These are phyloP conservation scores for Acromyrmex heyeri DNA, from an alignment of 1,140 invertebrate genomes.

Conservation along the genomic window DNA sequence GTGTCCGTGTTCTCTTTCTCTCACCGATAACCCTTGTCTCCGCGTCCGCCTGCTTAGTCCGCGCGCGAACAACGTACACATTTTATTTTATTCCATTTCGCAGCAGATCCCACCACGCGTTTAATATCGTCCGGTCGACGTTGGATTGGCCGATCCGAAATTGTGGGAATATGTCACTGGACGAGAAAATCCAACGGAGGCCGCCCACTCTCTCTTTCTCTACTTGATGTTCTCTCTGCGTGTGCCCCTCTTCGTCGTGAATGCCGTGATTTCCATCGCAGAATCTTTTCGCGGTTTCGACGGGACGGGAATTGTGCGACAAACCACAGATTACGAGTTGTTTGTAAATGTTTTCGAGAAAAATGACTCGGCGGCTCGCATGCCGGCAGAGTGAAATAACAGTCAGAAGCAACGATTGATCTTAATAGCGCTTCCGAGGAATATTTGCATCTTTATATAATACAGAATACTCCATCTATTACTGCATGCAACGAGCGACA, in stretches of 20 bases:
- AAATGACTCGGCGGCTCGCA: conserved; percentile 1
- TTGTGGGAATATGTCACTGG: conserved; percentile 76
- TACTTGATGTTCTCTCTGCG: not conserved
- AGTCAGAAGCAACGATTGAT: conserved; percentile 18
- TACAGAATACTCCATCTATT: not conserved
- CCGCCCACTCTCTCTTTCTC: conserved; percentile 67
- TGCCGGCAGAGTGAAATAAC: not conserved
- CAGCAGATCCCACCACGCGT: conserved; percentile 70
- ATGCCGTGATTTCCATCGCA: conserved; percentile 69
- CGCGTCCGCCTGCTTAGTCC: conserved; percentile 58
- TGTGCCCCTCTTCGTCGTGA: conserved; percentile 44
- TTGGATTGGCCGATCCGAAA: conserved; percentile 77
- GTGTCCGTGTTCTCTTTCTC: conserved; percentile 59
- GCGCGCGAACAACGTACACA: conserved; percentile 66
- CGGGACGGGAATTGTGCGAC: conserved; percentile 12
- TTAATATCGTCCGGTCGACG: conserved; percentile 74
- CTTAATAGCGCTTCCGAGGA: conserved; percentile 26
- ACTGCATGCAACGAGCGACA: conserved; percentile 4
- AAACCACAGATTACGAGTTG: conserved; percentile 18
- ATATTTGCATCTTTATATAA: conserved; percentile 30
- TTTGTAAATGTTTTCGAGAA: not conserved
- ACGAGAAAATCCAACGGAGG: conserved; percentile 69
- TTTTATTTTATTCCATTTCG: conserved; percentile 80
- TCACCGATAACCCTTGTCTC: conserved; percentile 63
- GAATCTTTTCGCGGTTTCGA: conserved; percentile 66